These are phyloP conservation scores for Siphonodentalium dalli DNA, from an alignment of 2,888 invertebrate species.

Conservation along the genomic window DNA sequence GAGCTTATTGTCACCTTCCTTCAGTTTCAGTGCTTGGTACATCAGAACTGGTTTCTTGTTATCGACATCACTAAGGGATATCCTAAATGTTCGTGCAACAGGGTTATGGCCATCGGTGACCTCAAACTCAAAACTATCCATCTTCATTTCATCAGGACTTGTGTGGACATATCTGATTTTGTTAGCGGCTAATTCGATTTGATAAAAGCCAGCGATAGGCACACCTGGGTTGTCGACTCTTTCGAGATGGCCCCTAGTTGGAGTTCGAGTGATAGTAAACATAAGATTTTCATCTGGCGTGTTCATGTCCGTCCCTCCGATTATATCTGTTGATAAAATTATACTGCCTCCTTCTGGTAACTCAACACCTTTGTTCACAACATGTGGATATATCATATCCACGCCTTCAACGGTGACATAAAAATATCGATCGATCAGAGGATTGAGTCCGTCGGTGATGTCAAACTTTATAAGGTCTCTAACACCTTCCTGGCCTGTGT, in stretches of 20 bases:
- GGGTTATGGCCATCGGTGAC: slow-evolving; percentile 63
- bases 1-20: slow-evolving; percentile 57
- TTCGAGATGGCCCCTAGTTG: slow-evolving; percentile 59
- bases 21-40: slow-evolving; percentile 51
- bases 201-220: slow-evolving; percentile 59
- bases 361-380: slow-evolving; percentile 59
- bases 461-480: slow-evolving; percentile 64
- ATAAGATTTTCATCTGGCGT: slow-evolving; percentile 54
- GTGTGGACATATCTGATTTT: slow-evolving; percentile 63
- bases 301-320: slow-evolving; percentile 61
- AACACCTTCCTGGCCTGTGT: slow-evolving; percentile 57
- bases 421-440: slow-evolving; percentile 60
- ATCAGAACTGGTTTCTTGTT: slow-evolving; percentile 63
- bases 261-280: slow-evolving; percentile 61
- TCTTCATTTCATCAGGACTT: slow-evolving; percentile 58
- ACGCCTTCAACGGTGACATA: slow-evolving; percentile 61
- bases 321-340: slow-evolving; percentile 56
- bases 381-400: slow-evolving; percentile 58
- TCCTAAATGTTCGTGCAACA: slow-evolving; percentile 58
- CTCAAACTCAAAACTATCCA: slow-evolving; percentile 65
- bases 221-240: slow-evolving; percentile 49
- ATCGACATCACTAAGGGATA: slow-evolving; percentile 61
- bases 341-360: slow-evolving; percentile 61
- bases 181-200: slow-evolving; percentile 61
- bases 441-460: slow-evolving; percentile 63